Base-by-base conservation (phyloP, 2,113 vertebrate genomes). In the Etia nguti region DNA sequence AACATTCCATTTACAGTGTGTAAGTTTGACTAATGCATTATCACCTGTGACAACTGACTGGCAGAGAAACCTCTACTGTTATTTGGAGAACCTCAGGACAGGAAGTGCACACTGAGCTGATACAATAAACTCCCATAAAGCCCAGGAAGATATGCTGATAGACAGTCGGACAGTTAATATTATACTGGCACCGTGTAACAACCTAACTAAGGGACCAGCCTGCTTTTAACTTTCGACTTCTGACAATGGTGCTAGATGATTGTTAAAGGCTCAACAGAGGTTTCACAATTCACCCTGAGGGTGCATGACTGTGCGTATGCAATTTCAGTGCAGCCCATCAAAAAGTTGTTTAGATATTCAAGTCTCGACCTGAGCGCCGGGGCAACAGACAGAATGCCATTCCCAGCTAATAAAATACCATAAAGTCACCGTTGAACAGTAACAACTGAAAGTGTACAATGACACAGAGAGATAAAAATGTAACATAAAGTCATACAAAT, bases 11-110 rank as follows among this genome's bases (percentile, higher is more conserved):
- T 10, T 41, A 56, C 26, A 41, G 38, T 4, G 20, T 24, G 48
- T 56, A 8, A 34, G 36, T 85, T 20, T 90, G 81, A 86, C 36
- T 83, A 43, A 86, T 77, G 80, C 46, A 26, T 84, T 68, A 60
- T 88, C 81, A 84, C 77, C 88, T 77, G 70, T 41, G 84, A 86
- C 57, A 85, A 86, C 70, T 59, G 70, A 84, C 86, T 87, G 84
- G 29, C 87, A 84, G 84, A 81, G 52, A 84, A 73, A 88, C 38
- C 13, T 80, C 62, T 65, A 80, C 84, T 1, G 60, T 87, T 88
- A 80, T 89, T 68, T 87, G 20, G 38, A 38, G 3, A 80, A 41
- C 54, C 20, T 52, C 31, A 31, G 81, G 46, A 90, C 60, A 83
- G 85, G 73, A 83, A 88, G 82, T 73, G 26, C 43, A 86, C 4